Evolutionary conservation across 2,888 invertebrate genomes (phyloP), one percentile per base, ranked within the genome.

Genomic region (Dasysyrphus tricinctus): DNA sequence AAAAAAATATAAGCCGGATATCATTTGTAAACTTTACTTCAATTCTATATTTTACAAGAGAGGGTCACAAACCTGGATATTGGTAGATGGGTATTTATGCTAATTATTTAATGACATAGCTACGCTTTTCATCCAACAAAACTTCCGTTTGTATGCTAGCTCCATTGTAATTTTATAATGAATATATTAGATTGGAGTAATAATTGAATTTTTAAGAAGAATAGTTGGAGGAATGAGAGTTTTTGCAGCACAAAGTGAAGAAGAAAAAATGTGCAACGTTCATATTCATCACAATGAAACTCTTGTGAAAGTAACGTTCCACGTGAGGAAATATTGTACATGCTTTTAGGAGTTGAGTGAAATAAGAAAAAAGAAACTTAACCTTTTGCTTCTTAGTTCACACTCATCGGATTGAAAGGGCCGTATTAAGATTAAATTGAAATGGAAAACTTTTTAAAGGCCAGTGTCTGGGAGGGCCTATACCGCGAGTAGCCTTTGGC

Each of bases 201-300:
- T 83, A 75, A 83, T 75, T 83, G 63, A 84, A 75, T 84, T 80
- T 65, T 57, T 16, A 70, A 59, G 39, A 56, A 77, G 54, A 5
- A n/a, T 5, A 57, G 16, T 37, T 16, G 3, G 7, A 3, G 2
- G 6, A 49, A 69, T 63, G 14, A 29, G 16, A 70, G 34, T 49
- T 42, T 42, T 42, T 42, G 19, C 12, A 54, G 47, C 42, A 24
- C 70, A 49, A 63, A 57, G 34, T 47, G 24, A 54, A 29, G 29
- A 49, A 29, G 44, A 49, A n/a, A 16, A 44, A 5, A 14, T n/a
- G 5, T 32, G 16, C 12, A 24, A 69, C 51, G 9, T 39, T 47
- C 11, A 39, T 16, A 75, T 80, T 75, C 29, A 75, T 75, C 67
- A 75, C 51, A 54, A 24, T 44, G n/a, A 77, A 75, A 75, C n/a